Conservation (phyloP, 2,113 vertebrate species). For the Poeciliopsis prolifica region DNA sequence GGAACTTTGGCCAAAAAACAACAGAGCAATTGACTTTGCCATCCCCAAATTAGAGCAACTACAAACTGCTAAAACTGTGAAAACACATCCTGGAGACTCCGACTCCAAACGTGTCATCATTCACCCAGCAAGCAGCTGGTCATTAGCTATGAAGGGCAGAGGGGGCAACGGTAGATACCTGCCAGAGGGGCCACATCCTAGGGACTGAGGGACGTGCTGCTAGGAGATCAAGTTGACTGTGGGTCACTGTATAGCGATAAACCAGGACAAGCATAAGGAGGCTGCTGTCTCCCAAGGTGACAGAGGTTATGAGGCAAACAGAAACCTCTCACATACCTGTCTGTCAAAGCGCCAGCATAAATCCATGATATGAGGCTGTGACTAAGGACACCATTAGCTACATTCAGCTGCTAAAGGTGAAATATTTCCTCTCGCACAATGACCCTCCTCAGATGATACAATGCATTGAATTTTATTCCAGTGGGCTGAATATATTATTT, state of each 20-base stretch:
- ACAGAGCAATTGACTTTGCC: neutral
- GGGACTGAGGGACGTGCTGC: conserved; percentile 26
- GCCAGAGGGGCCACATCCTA: conserved; percentile 25
- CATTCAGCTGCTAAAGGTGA: conserved; percentile 59
- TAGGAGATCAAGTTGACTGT: conserved; percentile 35
- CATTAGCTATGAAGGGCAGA: conserved; percentile 32
- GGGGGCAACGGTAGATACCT: conserved; percentile 29
- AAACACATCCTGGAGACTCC: conserved; percentile 25
- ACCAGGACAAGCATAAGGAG: conserved; percentile 52
- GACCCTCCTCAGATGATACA: conserved; percentile 35
- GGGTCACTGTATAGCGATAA: conserved; percentile 57
- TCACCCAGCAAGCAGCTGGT: conserved; percentile 41
- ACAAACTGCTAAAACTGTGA: conserved; percentile 18
- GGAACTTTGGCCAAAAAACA: neutral
- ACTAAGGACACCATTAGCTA: conserved; percentile 69
- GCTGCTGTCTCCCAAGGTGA: conserved; percentile 53
- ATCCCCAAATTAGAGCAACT: neutral
- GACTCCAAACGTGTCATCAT: conserved; percentile 30
- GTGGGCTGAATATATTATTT: conserved; percentile 23
- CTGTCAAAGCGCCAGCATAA: conserved; percentile 45
- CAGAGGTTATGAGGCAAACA: conserved; percentile 47
- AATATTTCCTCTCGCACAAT: conserved; percentile 52
- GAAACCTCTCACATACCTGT: conserved; percentile 57
- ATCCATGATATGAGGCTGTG: conserved; percentile 52
- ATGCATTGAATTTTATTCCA: conserved; percentile 36